phyloP scores from a whole-genome alignment of 2,113 vertebrate species.

The Rynchops niger region DNA sequence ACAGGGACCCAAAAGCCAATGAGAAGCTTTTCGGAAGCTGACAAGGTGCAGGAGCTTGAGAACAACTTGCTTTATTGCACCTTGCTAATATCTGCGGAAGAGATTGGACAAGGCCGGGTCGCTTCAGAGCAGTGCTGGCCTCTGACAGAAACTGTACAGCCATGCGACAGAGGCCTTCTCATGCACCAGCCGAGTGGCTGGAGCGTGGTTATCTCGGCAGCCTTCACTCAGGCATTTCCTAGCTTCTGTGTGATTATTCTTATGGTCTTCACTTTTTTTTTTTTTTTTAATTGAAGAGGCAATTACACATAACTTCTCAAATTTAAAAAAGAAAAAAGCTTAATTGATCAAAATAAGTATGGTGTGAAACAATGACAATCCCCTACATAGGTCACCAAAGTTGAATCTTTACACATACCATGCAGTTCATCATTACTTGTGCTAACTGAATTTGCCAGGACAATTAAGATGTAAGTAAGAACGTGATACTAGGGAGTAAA shows the following conservation, averaged over 20 bases:
- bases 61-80: neutral
- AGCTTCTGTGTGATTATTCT: neutral
- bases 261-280: neutral
- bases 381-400: neutral
- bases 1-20: neutral
- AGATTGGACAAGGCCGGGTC: neutral
- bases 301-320: neutral
- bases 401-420: neutral
- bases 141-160: neutral
- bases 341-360: neutral
- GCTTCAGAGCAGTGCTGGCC: neutral
- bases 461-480: neutral
- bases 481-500: neutral
- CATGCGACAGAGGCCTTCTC: neutral
- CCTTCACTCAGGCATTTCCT: neutral
- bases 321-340: neutral
- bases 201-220: neutral
- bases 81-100: neutral
- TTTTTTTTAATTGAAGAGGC: neutral
- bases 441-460: neutral
- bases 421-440: neutral
- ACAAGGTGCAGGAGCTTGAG: neutral
- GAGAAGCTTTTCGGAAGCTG: neutral
- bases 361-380: neutral
- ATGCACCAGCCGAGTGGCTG: neutral